A percentile compares a stretch with the other conserved stretches of the same genome.
Conservation (phyloP, 2,113 vertebrate genomes). For the Sclerurus mexicanus region DNA sequence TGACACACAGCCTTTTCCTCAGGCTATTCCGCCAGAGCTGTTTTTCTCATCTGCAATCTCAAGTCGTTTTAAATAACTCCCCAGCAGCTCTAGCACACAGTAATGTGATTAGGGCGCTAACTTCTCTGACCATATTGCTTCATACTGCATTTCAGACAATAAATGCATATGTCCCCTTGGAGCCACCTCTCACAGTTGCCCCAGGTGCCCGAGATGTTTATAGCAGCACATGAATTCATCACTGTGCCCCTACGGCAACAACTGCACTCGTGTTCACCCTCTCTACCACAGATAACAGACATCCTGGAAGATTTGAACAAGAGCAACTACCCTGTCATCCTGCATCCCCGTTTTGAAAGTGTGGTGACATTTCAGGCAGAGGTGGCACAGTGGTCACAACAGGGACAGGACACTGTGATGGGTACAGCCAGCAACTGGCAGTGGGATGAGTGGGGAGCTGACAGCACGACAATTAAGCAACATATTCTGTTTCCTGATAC, state of each 20-base stretch:
- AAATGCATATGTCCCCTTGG: slow-evolving; percentile 24
- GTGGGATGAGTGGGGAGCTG: fast-evolving
- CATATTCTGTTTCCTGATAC: neutral
- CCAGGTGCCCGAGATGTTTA: neutral
- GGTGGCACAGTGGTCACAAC: fast-evolving
- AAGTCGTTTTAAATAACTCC: slow-evolving; percentile 49
- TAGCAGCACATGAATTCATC: slow-evolving; percentile 28
- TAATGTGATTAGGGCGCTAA: slow-evolving; percentile 53
- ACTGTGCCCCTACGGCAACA: neutral
- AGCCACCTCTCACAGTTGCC: neutral
- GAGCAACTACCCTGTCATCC: neutral
- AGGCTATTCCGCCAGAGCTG: neutral
- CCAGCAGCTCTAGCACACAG: neutral
- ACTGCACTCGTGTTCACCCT: neutral
- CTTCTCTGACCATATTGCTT: slow-evolving; percentile 55
- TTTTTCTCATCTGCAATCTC: slow-evolving; percentile 49
- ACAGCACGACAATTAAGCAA: neutral
- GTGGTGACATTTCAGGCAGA: fast-evolving
- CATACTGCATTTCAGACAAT: slow-evolving; percentile 37
- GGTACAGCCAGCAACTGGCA: neutral
- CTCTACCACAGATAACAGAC: neutral
- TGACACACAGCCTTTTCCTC: slow-evolving; percentile 27
- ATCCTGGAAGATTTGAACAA: neutral
- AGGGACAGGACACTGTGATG: neutral
- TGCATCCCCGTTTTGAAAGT: neutral